phyloP scores from a whole-genome alignment of 2,113 vertebrate species.

The Chamaea fasciata region DNA sequence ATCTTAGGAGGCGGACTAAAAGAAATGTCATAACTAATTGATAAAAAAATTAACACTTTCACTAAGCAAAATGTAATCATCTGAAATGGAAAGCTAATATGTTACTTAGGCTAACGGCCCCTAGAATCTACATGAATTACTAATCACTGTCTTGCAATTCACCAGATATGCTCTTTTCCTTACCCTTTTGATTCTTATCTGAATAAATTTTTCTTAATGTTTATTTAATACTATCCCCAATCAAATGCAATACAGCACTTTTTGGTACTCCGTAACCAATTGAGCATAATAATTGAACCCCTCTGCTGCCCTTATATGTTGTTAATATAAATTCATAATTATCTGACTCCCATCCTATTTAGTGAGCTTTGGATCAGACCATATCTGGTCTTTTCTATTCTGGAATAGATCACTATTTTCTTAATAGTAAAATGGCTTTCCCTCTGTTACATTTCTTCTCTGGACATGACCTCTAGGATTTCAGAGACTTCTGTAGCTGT shows the following conservation, averaged over 20 bases:
- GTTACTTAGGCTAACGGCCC: not conserved
- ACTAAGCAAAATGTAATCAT: not conserved
- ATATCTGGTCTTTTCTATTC: not conserved
- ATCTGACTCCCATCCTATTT: not conserved
- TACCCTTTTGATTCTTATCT: not conserved
- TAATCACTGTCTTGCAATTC: not conserved
- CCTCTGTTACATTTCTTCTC: not conserved
- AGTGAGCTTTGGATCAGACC: not conserved
- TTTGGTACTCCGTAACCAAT: not conserved
- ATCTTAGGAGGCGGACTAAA: not conserved
- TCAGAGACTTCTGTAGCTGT: constrained; percentile 9
- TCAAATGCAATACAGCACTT: not conserved
- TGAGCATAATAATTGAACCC: not conserved
- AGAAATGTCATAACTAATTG: not conserved
- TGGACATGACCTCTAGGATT: constrained; percentile 52
- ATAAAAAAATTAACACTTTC: not conserved
- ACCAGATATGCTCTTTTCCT: not conserved
- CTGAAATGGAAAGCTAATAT: not conserved
- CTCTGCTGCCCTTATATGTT: not conserved
- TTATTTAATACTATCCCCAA: not conserved
- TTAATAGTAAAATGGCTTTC: not conserved
- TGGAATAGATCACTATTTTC: not conserved
- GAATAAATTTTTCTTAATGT: not conserved
- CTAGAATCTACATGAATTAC: not conserved
- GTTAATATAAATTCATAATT: constrained; percentile 9